These are phyloP conservation scores for Megamerina dolium DNA, from an alignment of 2,888 invertebrate species.

Conservation along the genomic window DNA sequence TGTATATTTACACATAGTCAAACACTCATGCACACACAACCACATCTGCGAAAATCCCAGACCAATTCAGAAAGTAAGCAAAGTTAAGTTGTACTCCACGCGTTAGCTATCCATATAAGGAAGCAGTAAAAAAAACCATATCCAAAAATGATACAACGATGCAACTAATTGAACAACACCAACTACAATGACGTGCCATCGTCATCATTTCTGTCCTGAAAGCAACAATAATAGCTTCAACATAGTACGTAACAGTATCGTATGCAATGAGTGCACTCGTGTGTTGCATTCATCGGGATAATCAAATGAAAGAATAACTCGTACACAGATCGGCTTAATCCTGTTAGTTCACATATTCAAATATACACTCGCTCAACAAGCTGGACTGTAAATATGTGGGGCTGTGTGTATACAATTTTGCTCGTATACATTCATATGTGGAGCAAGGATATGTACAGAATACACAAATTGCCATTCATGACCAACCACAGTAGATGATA, in stretches of 20 bases:
- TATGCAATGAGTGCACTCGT: slow-evolving; percentile 1
- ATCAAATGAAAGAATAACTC: not conserved
- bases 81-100: slow-evolving; percentile 11
- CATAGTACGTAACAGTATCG: slow-evolving; percentile 9
- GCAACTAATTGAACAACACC: slow-evolving; percentile 14
- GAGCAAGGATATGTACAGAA: too few relatives aligned
- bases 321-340: not conserved
- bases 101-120: too few relatives aligned
- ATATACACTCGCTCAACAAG: too few relatives aligned
- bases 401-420: too few relatives aligned
- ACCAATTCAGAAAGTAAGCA: slow-evolving; percentile 9
- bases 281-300: not conserved
- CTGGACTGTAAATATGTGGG: too few relatives aligned
- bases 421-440: too few relatives aligned
- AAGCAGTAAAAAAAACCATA: not conserved
- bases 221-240: slow-evolving; percentile 1
- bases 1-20: not conserved
- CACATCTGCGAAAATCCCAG: not conserved
- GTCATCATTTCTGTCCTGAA: too few relatives aligned
- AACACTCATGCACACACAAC: not conserved
- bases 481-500: too few relatives aligned
- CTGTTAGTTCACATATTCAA: too few relatives aligned
- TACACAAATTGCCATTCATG: too few relatives aligned
- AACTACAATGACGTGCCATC: slow-evolving; percentile 2
- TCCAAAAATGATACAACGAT: not conserved